Evolutionary conservation across 2,113 vertebrate species (phyloP).

Genomic region (Hemichromis elongatus): DNA sequence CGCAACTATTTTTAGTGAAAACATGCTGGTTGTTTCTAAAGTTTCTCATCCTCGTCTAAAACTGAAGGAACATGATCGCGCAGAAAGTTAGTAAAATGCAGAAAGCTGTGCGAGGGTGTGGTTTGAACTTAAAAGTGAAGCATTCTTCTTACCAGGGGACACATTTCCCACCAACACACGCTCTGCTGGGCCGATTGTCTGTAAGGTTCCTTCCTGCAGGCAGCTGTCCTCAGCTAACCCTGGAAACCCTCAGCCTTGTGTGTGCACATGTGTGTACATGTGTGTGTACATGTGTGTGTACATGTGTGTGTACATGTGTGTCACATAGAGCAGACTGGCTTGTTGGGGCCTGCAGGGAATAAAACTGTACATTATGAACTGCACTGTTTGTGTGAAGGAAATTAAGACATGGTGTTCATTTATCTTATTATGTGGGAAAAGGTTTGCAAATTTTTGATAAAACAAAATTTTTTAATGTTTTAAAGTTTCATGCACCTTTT

Average conservation of each 20-base stretch:
- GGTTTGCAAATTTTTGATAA: accelerated
- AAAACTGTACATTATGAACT: background rate
- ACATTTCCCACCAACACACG: background rate
- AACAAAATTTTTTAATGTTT: background rate
- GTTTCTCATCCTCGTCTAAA: background rate
- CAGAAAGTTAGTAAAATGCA: background rate
- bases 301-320: background rate
- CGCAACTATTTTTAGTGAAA: background rate
- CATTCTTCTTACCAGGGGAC: background rate
- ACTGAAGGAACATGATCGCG: background rate
- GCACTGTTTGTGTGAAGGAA: background rate
- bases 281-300: background rate
- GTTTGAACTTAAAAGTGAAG: background rate
- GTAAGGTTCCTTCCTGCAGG: background rate
- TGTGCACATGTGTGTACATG: background rate
- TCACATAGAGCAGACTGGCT: accelerated
- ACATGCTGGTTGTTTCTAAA: background rate
- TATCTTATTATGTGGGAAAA: background rate
- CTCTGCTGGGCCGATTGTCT: background rate
- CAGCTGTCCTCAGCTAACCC: background rate
- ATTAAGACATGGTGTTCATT: background rate
- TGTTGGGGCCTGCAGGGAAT: background rate
- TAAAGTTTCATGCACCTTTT: background rate
- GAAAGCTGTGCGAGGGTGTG: background rate
- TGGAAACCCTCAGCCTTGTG: background rate